Conservation (phyloP, 2,113 vertebrate genomes). For the Poecilia latipinna region DNA sequence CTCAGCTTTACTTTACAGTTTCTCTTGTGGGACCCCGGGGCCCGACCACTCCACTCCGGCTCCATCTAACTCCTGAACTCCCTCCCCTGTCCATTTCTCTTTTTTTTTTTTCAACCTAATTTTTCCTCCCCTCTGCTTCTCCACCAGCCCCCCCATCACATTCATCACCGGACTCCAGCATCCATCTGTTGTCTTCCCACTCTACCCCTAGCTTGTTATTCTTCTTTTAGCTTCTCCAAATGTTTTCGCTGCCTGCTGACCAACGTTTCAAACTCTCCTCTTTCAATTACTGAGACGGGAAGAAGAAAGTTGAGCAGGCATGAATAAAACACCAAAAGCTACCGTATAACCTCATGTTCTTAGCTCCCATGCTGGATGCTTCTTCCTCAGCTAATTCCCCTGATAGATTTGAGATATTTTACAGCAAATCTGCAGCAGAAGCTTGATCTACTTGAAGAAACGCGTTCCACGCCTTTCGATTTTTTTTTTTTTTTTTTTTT, state of each 20-base stretch:
- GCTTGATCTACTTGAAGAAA: slow-evolving; percentile 29
- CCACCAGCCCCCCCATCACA: slow-evolving; percentile 51
- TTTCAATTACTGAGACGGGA: slow-evolving; percentile 68
- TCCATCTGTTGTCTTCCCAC: slow-evolving; percentile 63
- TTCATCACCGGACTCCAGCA: slow-evolving; percentile 56
- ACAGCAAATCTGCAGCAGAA: slow-evolving; percentile 1
- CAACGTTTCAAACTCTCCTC: slow-evolving; percentile 64
- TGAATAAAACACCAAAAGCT: slow-evolving; percentile 45
- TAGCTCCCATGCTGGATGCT: neutral
- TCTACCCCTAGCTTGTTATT: slow-evolving; percentile 57
- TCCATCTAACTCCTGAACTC: slow-evolving; percentile 54
- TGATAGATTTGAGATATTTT: slow-evolving; percentile 24
- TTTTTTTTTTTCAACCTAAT: slow-evolving; percentile 57
- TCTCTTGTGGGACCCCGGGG: slow-evolving; percentile 87
- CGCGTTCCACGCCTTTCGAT: neutral
- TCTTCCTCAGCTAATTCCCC: slow-evolving; percentile 3
- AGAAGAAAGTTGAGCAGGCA: slow-evolving; percentile 28
- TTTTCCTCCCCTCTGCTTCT: slow-evolving; percentile 46
- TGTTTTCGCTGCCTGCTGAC: slow-evolving; percentile 68
- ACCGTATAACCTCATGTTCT: slow-evolving; percentile 22
- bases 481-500: slow-evolving; percentile 13
- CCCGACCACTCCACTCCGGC: slow-evolving; percentile 62
- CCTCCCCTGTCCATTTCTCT: slow-evolving; percentile 36
- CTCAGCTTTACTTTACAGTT: slow-evolving; percentile 92
- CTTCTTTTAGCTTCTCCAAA: slow-evolving; percentile 68